Conservation (phyloP, 2,888 invertebrate genomes). For the Hemaris fuciformis region DNA sequence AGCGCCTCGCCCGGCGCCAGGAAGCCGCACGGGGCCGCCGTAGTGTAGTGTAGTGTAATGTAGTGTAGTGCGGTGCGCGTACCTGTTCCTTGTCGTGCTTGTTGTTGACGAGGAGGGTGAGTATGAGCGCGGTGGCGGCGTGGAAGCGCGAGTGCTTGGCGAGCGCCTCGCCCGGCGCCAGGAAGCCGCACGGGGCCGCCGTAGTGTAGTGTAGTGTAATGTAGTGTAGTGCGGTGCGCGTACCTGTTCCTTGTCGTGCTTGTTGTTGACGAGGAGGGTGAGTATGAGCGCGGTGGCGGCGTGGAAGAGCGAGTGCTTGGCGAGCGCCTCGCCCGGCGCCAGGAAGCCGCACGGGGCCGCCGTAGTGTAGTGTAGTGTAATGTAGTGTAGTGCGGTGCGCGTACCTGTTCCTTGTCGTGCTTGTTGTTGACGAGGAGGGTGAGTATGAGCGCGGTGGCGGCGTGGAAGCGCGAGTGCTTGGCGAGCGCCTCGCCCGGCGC, state of each 20-base stretch:
- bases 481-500: constrained; percentile 83
- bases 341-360: constrained; percentile 96
- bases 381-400: too few species aligned
- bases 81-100: constrained; percentile 87
- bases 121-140: constrained; percentile 91
- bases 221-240: too few species aligned
- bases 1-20: too few species aligned
- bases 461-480: constrained; percentile 84
- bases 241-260: constrained; percentile 86
- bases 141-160: constrained; percentile 84
- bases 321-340: constrained; percentile 83
- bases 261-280: constrained; percentile 94
- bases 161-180: constrained; percentile 84
- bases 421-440: constrained; percentile 95
- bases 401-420: constrained; percentile 85
- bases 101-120: constrained; percentile 95
- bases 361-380: too few species aligned
- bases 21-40: too few species aligned
- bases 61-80: too few species aligned
- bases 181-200: constrained; percentile 95
- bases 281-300: constrained; percentile 93
- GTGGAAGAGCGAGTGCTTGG: constrained; percentile 84
- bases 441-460: constrained; percentile 92
- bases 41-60: too few species aligned
- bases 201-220: too few species aligned